Base-by-base conservation (phyloP, 2,113 vertebrate species). In the Trichechus manatus region DNA sequence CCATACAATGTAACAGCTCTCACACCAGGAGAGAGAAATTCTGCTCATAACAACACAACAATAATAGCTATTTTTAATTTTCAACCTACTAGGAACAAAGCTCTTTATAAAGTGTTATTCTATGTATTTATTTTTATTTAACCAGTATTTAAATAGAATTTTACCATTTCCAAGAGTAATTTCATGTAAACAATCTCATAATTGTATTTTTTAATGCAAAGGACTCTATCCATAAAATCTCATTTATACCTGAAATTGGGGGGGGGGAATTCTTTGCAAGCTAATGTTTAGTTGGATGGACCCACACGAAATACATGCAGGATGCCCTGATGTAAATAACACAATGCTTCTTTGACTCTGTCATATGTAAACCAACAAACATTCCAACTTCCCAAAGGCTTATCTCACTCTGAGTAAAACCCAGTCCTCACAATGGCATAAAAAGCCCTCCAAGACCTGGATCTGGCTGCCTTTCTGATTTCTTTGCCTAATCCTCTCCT, bases 141-240 rank as follows among this genome's bases (percentile, higher is more conserved):
- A 84, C 42, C 23, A 77, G 20, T 93, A 70, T 80, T 88, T 81
- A 88, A 80, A 74, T 50, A 74, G 29, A 56, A 75, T 72, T 79
- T n/a, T 72, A 90, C 5, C 42, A 7, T 95, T 86, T 74, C 59
- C 77, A 68, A 74, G 89, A 31, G 6, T 29, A 92, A 95, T 96
- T 93, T 87, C 9, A n/a, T 31, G 42, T 36, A 66, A 74, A 64
- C 6, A 47, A 87, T 29, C 27, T 83, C 6, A 61, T 27, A 89
- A n/a, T 10, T 79, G 15, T 25, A 64, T 70, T 90, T 87, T 70
- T 75, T n/a, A 68, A 86, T 47, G 42, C 82, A 85, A 93, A 59
- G 84, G 15, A 4, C 33, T 61, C 3, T 87, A 50, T 33, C 33
- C 1, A 42, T 50, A 77, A 75, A 78, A 81, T 94, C 85, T 19